These are phyloP conservation scores for Doryteuthis pealeii DNA, from an alignment of 1,140 invertebrate species.

Conservation along the genomic window DNA sequence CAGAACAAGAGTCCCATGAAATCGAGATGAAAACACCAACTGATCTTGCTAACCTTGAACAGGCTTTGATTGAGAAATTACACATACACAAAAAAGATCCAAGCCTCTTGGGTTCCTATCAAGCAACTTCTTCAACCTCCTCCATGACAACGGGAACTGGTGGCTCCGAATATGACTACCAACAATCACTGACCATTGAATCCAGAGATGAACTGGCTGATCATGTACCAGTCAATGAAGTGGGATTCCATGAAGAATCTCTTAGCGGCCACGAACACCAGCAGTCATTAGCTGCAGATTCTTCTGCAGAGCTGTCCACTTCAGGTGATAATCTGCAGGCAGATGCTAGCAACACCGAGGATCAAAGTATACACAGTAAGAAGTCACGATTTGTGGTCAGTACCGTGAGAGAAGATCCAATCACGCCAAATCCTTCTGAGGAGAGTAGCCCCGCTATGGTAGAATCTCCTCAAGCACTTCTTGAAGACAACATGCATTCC, in stretches of 20 bases:
- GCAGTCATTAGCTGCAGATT: neutral
- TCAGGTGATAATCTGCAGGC: neutral
- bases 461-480: slow-evolving; percentile 3
- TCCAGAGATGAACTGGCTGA: slow-evolving; percentile 6
- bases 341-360: neutral
- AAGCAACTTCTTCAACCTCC: slow-evolving; percentile 8
- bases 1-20: neutral
- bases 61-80: slow-evolving; percentile 26
- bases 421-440: neutral
- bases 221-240: neutral
- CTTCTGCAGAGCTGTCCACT: neutral
- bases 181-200: slow-evolving; percentile 9
- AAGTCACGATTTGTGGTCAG: slow-evolving; percentile 35
- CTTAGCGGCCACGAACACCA: neutral
- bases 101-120: slow-evolving; percentile 16
- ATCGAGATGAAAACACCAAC: slow-evolving; percentile 10
- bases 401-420: slow-evolving; percentile 37
- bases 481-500: neutral
- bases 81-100: slow-evolving; percentile 16
- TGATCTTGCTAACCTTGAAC: slow-evolving; percentile 26
- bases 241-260: neutral
- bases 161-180: slow-evolving; percentile 11
- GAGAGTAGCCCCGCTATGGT: neutral
- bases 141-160: slow-evolving; percentile 5
- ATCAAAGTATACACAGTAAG: slow-evolving; percentile 10